Conservation (phyloP, 2,113 vertebrate genomes). For the Mustelus asterias region DNA sequence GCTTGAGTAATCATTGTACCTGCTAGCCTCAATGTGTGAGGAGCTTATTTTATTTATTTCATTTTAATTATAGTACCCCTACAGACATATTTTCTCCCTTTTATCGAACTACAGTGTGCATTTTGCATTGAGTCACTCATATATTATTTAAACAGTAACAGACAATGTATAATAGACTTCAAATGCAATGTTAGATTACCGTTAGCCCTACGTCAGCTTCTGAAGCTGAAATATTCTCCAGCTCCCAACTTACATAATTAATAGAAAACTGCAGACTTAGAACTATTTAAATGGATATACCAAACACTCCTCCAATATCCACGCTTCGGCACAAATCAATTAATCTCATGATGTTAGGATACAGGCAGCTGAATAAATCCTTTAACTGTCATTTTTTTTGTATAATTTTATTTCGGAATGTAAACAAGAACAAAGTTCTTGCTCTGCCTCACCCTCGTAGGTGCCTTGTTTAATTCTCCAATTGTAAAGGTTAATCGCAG, state of each 20-base stretch:
- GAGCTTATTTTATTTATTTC: not conserved
- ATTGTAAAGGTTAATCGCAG: not conserved
- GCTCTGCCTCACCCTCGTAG: not conserved
- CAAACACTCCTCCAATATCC: not conserved
- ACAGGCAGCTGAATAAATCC: not conserved
- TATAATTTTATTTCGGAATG: not conserved
- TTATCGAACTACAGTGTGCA: not conserved
- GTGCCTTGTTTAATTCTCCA: not conserved
- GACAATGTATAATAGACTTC: not conserved
- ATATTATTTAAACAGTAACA: not conserved
- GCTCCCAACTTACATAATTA: constrained; percentile 5
- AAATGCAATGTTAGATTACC: not conserved
- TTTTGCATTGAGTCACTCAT: not conserved
- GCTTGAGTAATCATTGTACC: not conserved
- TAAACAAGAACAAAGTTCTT: not conserved
- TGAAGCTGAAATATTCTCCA: not conserved
- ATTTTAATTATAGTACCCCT: not conserved
- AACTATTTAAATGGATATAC: not conserved
- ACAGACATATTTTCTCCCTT: not conserved
- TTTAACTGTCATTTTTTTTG: not conserved
- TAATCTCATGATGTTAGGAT: not conserved
- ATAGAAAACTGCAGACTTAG: not conserved
- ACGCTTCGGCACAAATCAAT: not conserved
- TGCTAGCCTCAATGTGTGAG: not conserved
- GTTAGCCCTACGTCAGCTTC: not conserved